Evolutionary conservation across 2,113 vertebrate species (phyloP).

Genomic region (Triplophysa dalaica): DNA sequence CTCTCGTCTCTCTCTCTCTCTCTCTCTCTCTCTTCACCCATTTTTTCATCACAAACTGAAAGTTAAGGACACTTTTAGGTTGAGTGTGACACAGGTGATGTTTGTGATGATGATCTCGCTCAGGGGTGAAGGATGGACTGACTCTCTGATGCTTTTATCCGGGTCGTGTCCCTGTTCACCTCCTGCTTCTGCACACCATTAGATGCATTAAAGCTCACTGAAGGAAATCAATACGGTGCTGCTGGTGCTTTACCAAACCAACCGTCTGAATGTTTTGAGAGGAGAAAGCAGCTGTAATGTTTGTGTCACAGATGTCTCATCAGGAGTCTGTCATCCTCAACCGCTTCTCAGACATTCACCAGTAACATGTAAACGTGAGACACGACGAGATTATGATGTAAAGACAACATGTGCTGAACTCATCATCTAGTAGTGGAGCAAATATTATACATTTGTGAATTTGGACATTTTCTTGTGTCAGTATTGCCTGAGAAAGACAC

Average conservation of each 20-base stretch:
- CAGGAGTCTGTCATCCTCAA: neutral
- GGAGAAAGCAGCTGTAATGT: conserved; percentile 7
- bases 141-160: conserved; percentile 12
- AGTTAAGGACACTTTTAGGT: neutral
- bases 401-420: neutral
- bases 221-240: conserved; percentile 30
- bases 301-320: neutral
- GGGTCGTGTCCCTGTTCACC: neutral
- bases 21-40: neutral
- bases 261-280: conserved; percentile 24
- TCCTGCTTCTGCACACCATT: conserved; percentile 15
- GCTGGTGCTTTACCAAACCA: conserved; percentile 22
- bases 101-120: neutral
- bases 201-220: conserved; percentile 33
- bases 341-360: neutral
- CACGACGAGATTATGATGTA: neutral
- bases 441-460: neutral
- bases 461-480: neutral
- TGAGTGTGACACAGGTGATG: neutral
- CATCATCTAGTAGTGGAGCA: neutral
- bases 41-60: neutral
- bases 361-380: neutral
- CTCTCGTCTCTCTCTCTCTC: too few relatives aligned
- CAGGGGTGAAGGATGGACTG: neutral
- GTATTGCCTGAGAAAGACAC: neutral